Base-by-base conservation (phyloP, 2,888 invertebrate genomes). In the Eupsilia transversa region DNA sequence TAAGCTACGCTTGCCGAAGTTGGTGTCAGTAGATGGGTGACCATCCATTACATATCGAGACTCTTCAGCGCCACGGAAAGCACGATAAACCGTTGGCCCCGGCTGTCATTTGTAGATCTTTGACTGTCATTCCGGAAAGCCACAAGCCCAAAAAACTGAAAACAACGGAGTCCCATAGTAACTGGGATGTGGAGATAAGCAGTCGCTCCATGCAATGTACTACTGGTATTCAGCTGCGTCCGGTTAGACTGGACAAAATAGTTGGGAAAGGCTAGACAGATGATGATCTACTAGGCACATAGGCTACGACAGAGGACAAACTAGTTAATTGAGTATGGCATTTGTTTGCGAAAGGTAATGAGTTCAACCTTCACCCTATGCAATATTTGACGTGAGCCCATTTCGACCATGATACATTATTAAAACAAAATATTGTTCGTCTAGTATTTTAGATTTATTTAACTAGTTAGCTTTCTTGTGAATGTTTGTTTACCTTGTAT, bases 191-290 rank as follows among this genome's bases (percentile, higher is more conserved):
- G 52, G n/a, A 52, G n/a, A n/a, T 52, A n/a, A n/a, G 49, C 49
- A 52, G n/a, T 52, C n/a, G 6, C n/a, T 52, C 9, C 49, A n/a
- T 52, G 49, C n/a, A 52, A 52, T 0, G 10, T 52, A 52, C n/a
- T 52, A 52, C n/a, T 52, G 49, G 49, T 52, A 52, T n/a, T n/a
- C 49, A n/a, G 49, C n/a, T 52, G 49, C n/a, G n/a, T n/a, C 49
- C 10, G 10, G n/a, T 52, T n/a, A 52, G n/a, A 52, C n/a, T 52
- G 49, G 23, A 52, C n/a, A 23, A 49, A 3, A n/a, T 52, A 52
- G n/a, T 52, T n/a, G 49, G n/a, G 3, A 52, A 52, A 52, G n/a
- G 49, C n/a, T 52, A 3, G 52, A 10, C 23, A 49, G 23, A 9
- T 49, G 9, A 23, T 14, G 1, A 23, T 14, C 23, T 6, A n/a